These are phyloP conservation scores for Trimorus sp. DNA, from an alignment of 2,888 invertebrate species.

Conservation along the genomic window DNA sequence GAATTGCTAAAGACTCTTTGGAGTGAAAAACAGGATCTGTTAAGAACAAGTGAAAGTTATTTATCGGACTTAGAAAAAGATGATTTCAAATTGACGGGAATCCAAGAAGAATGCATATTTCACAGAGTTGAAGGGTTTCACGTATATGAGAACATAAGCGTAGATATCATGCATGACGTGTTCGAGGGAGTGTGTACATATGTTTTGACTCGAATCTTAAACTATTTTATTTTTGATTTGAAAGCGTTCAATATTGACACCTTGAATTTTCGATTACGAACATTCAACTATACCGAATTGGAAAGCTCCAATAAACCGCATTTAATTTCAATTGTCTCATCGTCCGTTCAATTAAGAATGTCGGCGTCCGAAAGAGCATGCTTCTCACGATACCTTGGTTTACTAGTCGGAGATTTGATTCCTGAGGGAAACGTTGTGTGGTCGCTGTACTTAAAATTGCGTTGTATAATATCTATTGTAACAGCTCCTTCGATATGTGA, in stretches of 20 bases:
- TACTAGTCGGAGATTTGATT: slow-evolving; percentile 18
- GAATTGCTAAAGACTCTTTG: slow-evolving; percentile 21
- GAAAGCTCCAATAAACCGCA: slow-evolving; percentile 20
- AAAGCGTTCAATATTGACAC: slow-evolving; percentile 4
- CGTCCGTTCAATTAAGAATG: slow-evolving; percentile 11
- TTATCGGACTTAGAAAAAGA: slow-evolving; percentile 24
- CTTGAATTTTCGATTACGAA: slow-evolving; percentile 7
- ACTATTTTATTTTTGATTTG: slow-evolving; percentile 13
- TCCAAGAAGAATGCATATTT: slow-evolving; percentile 43
- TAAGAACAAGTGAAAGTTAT: slow-evolving; percentile 41
- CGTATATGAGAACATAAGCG: neutral
- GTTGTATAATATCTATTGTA: slow-evolving; percentile 2
- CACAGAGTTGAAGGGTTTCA: slow-evolving; percentile 43
- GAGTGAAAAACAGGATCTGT: slow-evolving; percentile 29
- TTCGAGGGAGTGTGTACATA: slow-evolving; percentile 15
- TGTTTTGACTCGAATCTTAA: neutral
- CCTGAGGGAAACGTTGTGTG: slow-evolving; percentile 5
- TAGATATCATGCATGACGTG: slow-evolving; percentile 14
- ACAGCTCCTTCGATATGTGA: neutral
- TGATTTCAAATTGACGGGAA: slow-evolving; percentile 24
- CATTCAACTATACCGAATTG: slow-evolving; percentile 5
- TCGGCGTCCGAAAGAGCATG: slow-evolving; percentile 16
- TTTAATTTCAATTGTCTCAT: neutral
- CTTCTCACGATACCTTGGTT: neutral
- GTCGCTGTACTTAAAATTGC: slow-evolving; percentile 17